phyloP scores from a whole-genome alignment of 2,113 vertebrate species.

The Grantiella picta region DNA sequence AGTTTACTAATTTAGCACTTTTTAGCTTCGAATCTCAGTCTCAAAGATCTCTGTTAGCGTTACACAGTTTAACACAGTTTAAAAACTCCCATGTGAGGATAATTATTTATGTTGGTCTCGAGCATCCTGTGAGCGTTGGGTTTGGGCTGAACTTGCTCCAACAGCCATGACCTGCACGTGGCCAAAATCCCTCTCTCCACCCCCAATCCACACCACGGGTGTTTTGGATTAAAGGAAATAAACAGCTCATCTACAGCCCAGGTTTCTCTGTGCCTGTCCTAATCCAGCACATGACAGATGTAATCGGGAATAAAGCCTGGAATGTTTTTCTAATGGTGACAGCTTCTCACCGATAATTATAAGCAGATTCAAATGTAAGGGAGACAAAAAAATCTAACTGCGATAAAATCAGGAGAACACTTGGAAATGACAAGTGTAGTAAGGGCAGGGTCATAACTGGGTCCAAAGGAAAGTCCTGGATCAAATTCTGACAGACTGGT shows the following conservation, averaged over 20 bases:
- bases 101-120: not conserved
- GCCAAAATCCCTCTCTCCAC: not conserved
- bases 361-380: not conserved
- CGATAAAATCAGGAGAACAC: not conserved
- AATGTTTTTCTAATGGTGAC: not conserved
- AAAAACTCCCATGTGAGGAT: not conserved
- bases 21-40: not conserved
- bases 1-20: not conserved
- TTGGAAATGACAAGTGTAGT: not conserved
- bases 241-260: not conserved
- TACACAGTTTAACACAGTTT: not conserved
- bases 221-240: not conserved
- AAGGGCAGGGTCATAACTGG: not conserved
- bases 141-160: not conserved
- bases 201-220: accelerated
- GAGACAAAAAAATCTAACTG: not conserved
- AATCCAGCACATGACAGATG: not conserved
- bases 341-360: not conserved
- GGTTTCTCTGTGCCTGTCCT: not conserved
- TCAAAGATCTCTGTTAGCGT: not conserved
- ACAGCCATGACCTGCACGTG: accelerated
- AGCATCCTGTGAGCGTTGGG: not conserved
- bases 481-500: not conserved
- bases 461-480: not conserved
- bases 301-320: not conserved